These are phyloP conservation scores for Deilephila elpenor DNA, from an alignment of 2,888 invertebrate genomes.

Conservation along the genomic window DNA sequence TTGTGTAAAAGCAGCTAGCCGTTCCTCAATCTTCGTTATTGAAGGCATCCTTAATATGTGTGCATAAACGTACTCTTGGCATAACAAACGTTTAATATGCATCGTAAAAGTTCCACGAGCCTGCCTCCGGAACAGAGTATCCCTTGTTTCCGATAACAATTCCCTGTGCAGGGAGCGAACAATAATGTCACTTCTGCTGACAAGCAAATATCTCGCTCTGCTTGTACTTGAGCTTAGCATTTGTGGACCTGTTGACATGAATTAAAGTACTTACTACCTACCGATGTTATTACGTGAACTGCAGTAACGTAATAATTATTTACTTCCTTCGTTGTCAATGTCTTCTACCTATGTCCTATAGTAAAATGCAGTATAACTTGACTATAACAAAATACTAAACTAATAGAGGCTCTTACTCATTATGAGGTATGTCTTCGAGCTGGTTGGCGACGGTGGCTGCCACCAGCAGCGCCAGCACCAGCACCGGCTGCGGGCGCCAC, in stretches of 20 bases:
- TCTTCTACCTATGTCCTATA: background rate
- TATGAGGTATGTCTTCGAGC: constrained; percentile 95
- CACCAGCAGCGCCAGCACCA: constrained; percentile 67
- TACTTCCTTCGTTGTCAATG: background rate
- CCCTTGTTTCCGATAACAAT: constrained; percentile 30
- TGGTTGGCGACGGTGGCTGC: constrained; percentile 86
- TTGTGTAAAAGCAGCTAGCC: too few relatives aligned
- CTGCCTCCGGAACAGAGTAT: background rate
- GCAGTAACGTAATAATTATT: background rate
- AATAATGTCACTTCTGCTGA: constrained; percentile 15
- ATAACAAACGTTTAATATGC: background rate
- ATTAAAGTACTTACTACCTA: too few relatives aligned
- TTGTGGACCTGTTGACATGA: constrained; percentile 5
- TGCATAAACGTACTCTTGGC: background rate
- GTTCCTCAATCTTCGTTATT: too few relatives aligned
- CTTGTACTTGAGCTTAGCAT: background rate
- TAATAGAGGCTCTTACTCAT: constrained; percentile 89
- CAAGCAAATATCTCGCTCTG: constrained; percentile 22
- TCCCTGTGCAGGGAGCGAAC: background rate
- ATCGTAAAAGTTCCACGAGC: constrained; percentile 5
- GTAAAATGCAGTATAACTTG: background rate
- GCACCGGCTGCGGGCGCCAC: constrained; percentile 64
- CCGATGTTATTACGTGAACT: background rate
- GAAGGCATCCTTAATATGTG: too few relatives aligned
- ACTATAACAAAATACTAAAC: background rate